These are phyloP conservation scores for Psilopsiagon aymara DNA, from an alignment of 2,113 vertebrate species.

Conservation along the genomic window DNA sequence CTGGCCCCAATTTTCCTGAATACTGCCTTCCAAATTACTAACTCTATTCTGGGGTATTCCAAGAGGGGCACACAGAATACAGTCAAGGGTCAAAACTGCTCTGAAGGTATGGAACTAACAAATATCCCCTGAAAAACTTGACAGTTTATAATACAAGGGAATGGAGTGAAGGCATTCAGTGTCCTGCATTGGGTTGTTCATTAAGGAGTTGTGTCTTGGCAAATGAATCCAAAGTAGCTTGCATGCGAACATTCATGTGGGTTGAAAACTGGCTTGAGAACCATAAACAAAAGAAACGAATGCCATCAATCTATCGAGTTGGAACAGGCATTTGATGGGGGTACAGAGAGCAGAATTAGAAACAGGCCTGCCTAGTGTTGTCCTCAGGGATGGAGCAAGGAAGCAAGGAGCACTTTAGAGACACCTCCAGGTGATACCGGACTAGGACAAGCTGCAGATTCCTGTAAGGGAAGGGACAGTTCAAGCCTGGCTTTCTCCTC, in stretches of 20 bases:
- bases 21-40: neutral
- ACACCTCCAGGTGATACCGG: slow-evolving; percentile 14
- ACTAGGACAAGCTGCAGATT: slow-evolving; percentile 37
- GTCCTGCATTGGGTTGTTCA: neutral
- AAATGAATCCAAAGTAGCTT: slow-evolving; percentile 2
- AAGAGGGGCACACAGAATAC: neutral
- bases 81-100: neutral
- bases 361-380: neutral
- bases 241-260: slow-evolving; percentile 34
- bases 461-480: slow-evolving; percentile 32
- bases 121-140: neutral
- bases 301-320: slow-evolving; percentile 63
- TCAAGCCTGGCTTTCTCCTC: neutral
- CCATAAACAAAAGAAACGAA: slow-evolving; percentile 57
- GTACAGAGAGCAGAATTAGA: neutral
- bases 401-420: slow-evolving; percentile 11
- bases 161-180: neutral
- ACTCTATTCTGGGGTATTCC: neutral
- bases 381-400: slow-evolving; percentile 6
- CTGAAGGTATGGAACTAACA: neutral
- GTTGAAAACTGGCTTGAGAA: slow-evolving; percentile 62
- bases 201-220: slow-evolving; percentile 12
- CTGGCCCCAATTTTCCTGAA: neutral
- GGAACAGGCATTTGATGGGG: slow-evolving; percentile 35
- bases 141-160: neutral